These are phyloP conservation scores for Meta bourneti DNA, from an alignment of 2,888 invertebrate genomes.

Conservation along the genomic window DNA sequence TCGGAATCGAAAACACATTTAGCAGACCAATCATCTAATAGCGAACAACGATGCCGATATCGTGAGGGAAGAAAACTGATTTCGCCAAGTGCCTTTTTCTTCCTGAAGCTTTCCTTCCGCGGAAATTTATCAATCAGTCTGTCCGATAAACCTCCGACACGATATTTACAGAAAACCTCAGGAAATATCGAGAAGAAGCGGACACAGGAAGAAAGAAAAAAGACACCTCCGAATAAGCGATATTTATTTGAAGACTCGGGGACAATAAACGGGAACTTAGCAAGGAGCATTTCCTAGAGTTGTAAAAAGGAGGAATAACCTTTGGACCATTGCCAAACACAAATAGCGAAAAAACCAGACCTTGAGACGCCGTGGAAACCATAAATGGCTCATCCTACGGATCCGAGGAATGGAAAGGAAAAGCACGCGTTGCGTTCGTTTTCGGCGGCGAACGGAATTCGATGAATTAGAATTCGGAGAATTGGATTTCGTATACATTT, in stretches of 20 bases:
- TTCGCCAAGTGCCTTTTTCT: neutral
- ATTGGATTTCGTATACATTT: neutral
- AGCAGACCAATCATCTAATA: neutral
- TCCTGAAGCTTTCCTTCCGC: neutral
- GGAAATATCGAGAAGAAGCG: slow-evolving; percentile 6
- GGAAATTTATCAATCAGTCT: neutral
- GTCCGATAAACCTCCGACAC: neutral
- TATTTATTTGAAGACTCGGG: slow-evolving; percentile 41
- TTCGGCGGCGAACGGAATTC: neutral
- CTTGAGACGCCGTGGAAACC: slow-evolving; percentile 57
- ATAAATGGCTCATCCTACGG: slow-evolving; percentile 55
- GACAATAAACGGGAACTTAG: slow-evolving; percentile 44
- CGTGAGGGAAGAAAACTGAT: neutral
- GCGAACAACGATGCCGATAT: neutral
- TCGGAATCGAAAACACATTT: neutral
- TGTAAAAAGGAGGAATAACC: slow-evolving; percentile 63
- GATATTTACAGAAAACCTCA: slow-evolving; percentile 24
- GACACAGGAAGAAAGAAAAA: neutral
- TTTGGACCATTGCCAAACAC: slow-evolving; percentile 50
- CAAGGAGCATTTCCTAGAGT: slow-evolving; percentile 53
- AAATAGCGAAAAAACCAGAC: slow-evolving; percentile 26
- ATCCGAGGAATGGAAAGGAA: neutral
- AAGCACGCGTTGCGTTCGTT: neutral
- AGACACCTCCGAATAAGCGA: neutral
- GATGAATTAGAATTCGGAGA: neutral